Evolutionary conservation across 2,113 vertebrate species (phyloP), one percentile per base, ranked within the genome.

Genomic region (Corythornis vintsioides): DNA sequence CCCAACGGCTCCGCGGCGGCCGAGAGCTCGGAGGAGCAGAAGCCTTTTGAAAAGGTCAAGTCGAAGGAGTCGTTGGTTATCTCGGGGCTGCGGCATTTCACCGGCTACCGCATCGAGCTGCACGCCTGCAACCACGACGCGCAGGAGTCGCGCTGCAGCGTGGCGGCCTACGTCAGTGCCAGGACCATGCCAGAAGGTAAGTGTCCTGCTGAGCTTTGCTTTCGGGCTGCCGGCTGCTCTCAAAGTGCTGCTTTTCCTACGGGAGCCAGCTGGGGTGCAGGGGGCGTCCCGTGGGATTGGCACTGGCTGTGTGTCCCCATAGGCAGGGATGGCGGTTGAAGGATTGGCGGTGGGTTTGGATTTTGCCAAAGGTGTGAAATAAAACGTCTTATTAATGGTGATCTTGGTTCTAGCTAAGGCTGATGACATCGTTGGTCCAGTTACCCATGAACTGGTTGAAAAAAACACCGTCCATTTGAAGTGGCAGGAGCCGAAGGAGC

Each of bases 101-200:
- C 99, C 0, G 99, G 98, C 24, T 99, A 99, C 50, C 98, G 99
- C 92, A 99, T 99, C 1, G 99, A 99, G 97, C 98, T 99, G 85
- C 99, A 99, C 64, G 99, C 99, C 12, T 99, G 99, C 94, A 99
- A 99, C 97, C 98, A 99, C 15, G 98, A 97, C 0, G 86, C 94
- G 0, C 96, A 96, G 3, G 98, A 98, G 6, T 88, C 92, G 8
- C 90, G 97, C 4, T 99, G 99, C 96, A 99, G 99, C 8, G 97
- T 99, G 69, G 98, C 98, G 0, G 98, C 98, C 6, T 99, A 98
- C 0, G 98, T 99, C 97, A 99, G 98, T 9, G 99, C 99, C 53
- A 97, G 99, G 89, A 99, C 99, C 61, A 98, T 99, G 98, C 99
- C 99, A 0, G 99, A 99, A 96, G 98, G 99, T 99, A 92, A 95